Percentiles rank a stretch among this genome's conserved stretches.
phyloP scores from a whole-genome alignment of 37 sponge, comb jelly and placozoan genomes.

The Cliona cf. orientalis region DNA sequence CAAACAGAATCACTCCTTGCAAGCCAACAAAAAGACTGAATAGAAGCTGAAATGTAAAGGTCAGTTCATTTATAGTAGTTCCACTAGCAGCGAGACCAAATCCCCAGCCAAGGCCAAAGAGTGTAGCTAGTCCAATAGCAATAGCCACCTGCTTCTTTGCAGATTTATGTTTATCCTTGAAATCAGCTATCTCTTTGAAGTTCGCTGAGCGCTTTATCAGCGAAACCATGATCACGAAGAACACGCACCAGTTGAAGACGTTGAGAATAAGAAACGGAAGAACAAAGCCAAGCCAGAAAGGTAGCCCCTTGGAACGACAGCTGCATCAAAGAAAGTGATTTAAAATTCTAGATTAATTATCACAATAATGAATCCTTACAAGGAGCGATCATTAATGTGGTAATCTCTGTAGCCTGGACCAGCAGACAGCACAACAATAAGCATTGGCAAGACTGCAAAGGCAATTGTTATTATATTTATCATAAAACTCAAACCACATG shows the following conservation, averaged over 20 bases:
- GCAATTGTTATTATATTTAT: not conserved
- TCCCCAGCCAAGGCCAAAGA: conserved; percentile 33
- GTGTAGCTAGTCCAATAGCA: not conserved
- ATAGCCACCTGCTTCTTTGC: not conserved
- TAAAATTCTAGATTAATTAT: conserved; percentile 1
- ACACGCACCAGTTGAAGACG: conserved; percentile 27
- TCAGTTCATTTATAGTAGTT: not conserved
- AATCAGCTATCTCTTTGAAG: not conserved
- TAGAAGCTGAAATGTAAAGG: not conserved
- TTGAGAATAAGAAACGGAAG: conserved; percentile 3
- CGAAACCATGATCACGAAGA: conserved; percentile 14
- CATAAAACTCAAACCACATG: not conserved
- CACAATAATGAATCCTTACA: not conserved
- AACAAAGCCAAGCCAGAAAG: conserved; percentile 21
- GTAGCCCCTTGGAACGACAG: conserved; percentile 8
- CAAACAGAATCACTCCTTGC: not conserved
- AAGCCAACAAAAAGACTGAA: conserved; percentile 1
- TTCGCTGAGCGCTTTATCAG: not conserved
- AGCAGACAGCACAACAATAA: conserved; percentile 13
- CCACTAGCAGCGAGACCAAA: conserved; percentile 15
- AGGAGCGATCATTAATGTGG: not conserved
- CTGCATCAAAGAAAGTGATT: not conserved
- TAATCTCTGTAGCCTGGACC: conserved; percentile 16
- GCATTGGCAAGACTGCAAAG: conserved; percentile 16
- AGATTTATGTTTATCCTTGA: not conserved